Base-by-base conservation (phyloP, 2,888 invertebrate species). In the Tipula confusa region DNA sequence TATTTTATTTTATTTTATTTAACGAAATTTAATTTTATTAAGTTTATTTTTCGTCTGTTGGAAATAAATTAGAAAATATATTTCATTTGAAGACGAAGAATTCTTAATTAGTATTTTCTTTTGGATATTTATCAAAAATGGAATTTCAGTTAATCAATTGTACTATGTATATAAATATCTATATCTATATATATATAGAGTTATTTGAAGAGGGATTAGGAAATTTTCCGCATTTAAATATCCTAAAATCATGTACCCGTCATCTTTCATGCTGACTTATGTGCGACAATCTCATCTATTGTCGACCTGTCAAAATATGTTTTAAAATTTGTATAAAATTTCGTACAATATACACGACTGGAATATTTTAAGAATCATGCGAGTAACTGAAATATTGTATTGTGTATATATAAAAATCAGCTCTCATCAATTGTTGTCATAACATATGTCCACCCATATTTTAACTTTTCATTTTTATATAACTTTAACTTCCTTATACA, bases 11-110 rank as follows among this genome's bases (percentile, higher is more conserved):
- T 33, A 9, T 64, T 64, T 9, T 64, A 64, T 64, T 64, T 64
- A 64, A 64, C 64, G 11, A 64, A 64, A 64, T 64, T 24, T 64
- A 64, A 64, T 64, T 64, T 64, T 64, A 64, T 64, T 64, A 64
- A 64, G 64, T 64, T 64, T 64, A 64, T 64, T 64, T 64, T 64
- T 64, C 64, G 64, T 64, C 64, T 64, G 64, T 64, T 64, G 64
- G 18, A 64, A 64, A 64, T 64, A 64, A 64, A 64, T 64, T 64
- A 64, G 64, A 64, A 64, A 64, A 64, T 64, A 64, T 64, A 64
- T 64, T 64, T 64, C 64, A 64, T 64, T 64, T 64, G 64, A 64
- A n/a, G n/a, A 64, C 64, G 64, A 64, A 64, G 64, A 64, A 64
- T 64, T 64, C 64, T 64, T 64, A 64, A 64, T 64, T 64, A 64